A percentile compares a stretch with the other conserved stretches of the same genome.
Conservation (phyloP, 2,113 vertebrate species). For the Poecile atricapillus region DNA sequence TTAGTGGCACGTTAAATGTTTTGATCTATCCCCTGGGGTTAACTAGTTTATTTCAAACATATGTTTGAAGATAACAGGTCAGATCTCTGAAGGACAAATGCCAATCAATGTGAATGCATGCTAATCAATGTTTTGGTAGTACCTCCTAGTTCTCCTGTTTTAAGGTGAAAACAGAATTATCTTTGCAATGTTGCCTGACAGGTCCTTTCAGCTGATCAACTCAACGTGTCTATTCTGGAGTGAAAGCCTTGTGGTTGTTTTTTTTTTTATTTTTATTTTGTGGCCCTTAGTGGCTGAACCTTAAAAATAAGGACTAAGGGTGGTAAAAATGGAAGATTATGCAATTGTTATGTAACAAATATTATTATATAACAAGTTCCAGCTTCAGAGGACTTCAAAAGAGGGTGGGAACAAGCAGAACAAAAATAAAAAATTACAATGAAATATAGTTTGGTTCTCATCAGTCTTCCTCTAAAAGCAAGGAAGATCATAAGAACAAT, state of each 20-base stretch:
- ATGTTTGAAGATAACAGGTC: neutral
- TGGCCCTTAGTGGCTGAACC: neutral
- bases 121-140: neutral
- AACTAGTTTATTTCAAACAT: neutral
- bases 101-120: neutral
- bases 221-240: neutral
- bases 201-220: neutral
- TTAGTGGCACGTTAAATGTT: neutral
- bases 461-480: neutral
- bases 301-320: neutral
- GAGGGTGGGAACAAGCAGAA: neutral
- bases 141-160: neutral
- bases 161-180: neutral
- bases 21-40: neutral
- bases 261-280: neutral
- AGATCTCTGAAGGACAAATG: neutral
- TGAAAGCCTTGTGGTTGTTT: neutral
- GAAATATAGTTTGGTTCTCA: neutral
- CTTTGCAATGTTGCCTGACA: neutral
- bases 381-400: neutral
- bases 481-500: neutral
- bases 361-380: conserved; percentile 11
- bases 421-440: neutral
- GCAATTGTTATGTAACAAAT: conserved; percentile 19
- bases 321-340: conserved; percentile 5